phyloP scores from a whole-genome alignment of 2,797 vertebrate species.

The Pipistrellus kuhlii region DNA sequence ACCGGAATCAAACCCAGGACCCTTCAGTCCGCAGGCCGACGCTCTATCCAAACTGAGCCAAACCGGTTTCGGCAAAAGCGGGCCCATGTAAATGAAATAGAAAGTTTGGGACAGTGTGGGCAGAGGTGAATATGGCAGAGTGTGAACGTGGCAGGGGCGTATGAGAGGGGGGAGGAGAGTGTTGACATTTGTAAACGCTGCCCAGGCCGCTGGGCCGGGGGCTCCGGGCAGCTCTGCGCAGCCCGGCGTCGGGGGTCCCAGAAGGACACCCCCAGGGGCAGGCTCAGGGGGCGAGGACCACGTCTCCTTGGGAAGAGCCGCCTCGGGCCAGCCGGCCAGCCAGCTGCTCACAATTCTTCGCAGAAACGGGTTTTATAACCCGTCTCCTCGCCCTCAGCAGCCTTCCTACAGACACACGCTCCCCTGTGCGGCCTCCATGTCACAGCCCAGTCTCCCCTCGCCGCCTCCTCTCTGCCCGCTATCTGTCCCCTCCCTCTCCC shows the following conservation, averaged over 20 bases:
- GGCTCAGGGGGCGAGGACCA: background rate
- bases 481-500: background rate
- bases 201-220: background rate
- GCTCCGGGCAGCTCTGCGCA: background rate
- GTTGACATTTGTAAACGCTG: background rate
- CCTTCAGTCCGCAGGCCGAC: too few species aligned
- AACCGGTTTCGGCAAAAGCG: too few species aligned
- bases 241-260: background rate
- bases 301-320: background rate
- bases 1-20: too few species aligned
- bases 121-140: fast-evolving
- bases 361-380: background rate
- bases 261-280: background rate
- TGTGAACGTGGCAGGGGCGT: background rate
- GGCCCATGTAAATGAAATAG: background rate
- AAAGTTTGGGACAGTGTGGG: background rate
- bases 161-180: too few species aligned
- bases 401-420: background rate
- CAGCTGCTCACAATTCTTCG: background rate
- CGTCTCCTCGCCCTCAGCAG: fast-evolving
- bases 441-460: fast-evolving
- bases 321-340: background rate
- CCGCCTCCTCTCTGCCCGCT: background rate
- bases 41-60: too few species aligned
- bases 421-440: fast-evolving